phyloP scores from a whole-genome alignment of 1,140 invertebrate genomes.

The Anagrus nilaparvatae region DNA sequence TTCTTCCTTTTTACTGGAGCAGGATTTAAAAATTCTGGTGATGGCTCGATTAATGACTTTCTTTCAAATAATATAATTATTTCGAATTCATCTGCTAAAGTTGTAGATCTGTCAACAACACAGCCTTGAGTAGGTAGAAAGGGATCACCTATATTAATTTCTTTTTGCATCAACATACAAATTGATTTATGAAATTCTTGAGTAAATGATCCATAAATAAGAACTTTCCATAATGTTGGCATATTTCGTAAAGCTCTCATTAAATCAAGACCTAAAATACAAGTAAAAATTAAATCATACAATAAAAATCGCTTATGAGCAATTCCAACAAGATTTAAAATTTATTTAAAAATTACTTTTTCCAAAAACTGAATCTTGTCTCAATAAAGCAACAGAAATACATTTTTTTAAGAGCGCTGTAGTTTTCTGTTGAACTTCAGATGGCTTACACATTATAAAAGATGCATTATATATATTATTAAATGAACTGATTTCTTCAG shows the following conservation, averaged over 20 bases:
- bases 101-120: conserved; percentile 11
- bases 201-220: conserved; percentile 11
- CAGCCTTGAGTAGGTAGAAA: conserved; percentile 12
- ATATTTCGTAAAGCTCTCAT: conserved; percentile 6
- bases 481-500: conserved; percentile 3
- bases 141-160: conserved; percentile 3
- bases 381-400: conserved; percentile 8
- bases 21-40: neutral
- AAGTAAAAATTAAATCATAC: too few relatives aligned
- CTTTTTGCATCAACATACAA: conserved; percentile 2
- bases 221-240: conserved; percentile 12
- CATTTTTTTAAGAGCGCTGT: conserved; percentile 5
- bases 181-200: conserved; percentile 11
- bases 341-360: conserved; percentile 10
- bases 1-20: conserved; percentile 7
- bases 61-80: conserved; percentile 14
- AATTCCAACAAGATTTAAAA: neutral
- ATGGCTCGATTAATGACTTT: conserved; percentile 8
- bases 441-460: conserved; percentile 8
- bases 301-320: neutral
- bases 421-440: conserved; percentile 9
- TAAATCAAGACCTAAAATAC: conserved; percentile 3
- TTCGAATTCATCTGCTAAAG: conserved; percentile 2
- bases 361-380: conserved; percentile 9
- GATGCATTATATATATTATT: conserved; percentile 12